Conservation (phyloP, 2,888 invertebrate genomes). For the Drosophila paracracens region DNA sequence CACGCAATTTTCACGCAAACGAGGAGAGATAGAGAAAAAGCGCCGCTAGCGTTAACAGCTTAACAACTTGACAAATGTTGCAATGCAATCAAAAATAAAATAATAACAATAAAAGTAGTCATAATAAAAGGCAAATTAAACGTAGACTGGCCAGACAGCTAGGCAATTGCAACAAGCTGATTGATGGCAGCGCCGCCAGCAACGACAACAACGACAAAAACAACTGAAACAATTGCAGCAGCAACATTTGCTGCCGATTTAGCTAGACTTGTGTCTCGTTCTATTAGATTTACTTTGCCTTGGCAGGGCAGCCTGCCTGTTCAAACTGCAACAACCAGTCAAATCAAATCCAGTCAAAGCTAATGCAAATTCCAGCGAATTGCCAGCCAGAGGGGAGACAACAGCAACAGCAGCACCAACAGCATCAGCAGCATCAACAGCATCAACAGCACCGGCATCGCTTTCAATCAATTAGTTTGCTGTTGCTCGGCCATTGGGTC, state of each 20-base stretch:
- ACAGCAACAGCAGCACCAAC: conserved; percentile 1
- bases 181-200: conserved; percentile 70
- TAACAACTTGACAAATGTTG: conserved; percentile 63
- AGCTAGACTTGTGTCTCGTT: conserved; percentile 16
- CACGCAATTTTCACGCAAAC: conserved; percentile 66
- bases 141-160: conserved; percentile 11
- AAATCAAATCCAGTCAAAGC: conserved; percentile 5
- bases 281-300: background rate
- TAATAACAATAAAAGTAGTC: conserved; percentile 48
- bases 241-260: conserved; percentile 50
- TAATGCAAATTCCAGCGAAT: conserved; percentile 26
- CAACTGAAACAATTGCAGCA: conserved; percentile 14
- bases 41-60: conserved; percentile 50
- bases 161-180: conserved; percentile 55
- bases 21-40: conserved; percentile 5
- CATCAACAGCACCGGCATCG: conserved; percentile 27
- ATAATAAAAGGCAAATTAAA: conserved; percentile 66
- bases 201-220: conserved; percentile 14
- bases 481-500: conserved; percentile 65
- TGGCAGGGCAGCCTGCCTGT: conserved; percentile 40
- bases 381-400: background rate
- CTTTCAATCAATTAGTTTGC: conserved; percentile 69
- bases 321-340: conserved; percentile 31
- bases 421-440: conserved; percentile 9
- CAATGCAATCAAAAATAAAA: conserved; percentile 28